A percentile compares a stretch with the other conserved stretches of the same genome.
Conservation (phyloP, 2,888 invertebrate genomes). For the Dastarcus helophoroides region DNA sequence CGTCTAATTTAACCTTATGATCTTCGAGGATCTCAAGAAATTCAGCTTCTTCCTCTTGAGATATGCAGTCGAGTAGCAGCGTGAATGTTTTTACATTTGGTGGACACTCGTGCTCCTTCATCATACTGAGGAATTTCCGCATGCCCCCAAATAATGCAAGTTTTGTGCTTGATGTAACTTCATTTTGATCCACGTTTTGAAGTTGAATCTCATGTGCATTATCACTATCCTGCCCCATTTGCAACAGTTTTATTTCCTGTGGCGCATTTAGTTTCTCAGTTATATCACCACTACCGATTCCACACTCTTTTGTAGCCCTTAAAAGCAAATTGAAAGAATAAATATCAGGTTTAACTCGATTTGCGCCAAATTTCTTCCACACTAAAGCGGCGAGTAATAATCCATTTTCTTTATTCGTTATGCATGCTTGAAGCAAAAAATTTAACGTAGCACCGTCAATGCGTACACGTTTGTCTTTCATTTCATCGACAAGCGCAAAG, state of each 20-base stretch:
- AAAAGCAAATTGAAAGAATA: constrained; percentile 73
- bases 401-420: constrained; percentile 66
- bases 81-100: constrained; percentile 75
- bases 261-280: constrained; percentile 43
- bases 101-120: constrained; percentile 52
- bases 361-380: constrained; percentile 71
- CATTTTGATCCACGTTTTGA: neutral
- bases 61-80: constrained; percentile 60
- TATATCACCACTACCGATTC: constrained; percentile 61
- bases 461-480: constrained; percentile 51
- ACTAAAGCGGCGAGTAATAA: constrained; percentile 70
- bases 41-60: constrained; percentile 56
- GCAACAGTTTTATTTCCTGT: constrained; percentile 19
- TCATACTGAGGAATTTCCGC: constrained; percentile 61
- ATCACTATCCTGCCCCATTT: neutral
- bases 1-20: constrained; percentile 53
- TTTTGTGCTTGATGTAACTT: constrained; percentile 5
- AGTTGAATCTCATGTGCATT: no score
- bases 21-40: constrained; percentile 51
- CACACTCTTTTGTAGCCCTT: constrained; percentile 69
- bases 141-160: constrained; percentile 72
- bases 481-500: constrained; percentile 76
- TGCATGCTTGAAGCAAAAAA: constrained; percentile 74
- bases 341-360: constrained; percentile 54
- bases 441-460: constrained; percentile 60